phyloP scores from a whole-genome alignment of 1,140 invertebrate species.

The Pseudomyrmex dendroicus region DNA sequence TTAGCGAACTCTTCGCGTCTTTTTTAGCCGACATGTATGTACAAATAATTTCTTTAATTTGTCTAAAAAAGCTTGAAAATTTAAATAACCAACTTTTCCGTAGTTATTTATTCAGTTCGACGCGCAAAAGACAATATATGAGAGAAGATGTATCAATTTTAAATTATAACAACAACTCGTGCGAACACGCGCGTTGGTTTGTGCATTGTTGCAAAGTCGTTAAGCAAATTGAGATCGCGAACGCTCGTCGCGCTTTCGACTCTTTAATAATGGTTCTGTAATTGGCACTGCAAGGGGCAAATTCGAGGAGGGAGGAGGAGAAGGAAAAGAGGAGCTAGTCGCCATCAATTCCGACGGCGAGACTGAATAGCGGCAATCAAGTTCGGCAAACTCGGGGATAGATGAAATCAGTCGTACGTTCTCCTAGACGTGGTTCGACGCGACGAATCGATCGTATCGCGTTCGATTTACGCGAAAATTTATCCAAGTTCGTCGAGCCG shows the following conservation, averaged over 20 bases:
- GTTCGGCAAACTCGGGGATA: slow-evolving; percentile 42
- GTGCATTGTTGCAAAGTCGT: slow-evolving; percentile 16
- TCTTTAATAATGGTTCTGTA: slow-evolving; percentile 35
- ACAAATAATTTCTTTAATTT: background rate
- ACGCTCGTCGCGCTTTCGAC: background rate
- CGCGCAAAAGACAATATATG: background rate
- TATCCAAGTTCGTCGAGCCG: slow-evolving; percentile 8
- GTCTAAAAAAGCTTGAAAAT: background rate
- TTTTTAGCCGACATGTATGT: background rate
- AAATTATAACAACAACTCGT: background rate
- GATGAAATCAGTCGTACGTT: slow-evolving; percentile 50
- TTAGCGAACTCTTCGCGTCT: background rate
- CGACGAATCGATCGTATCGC: slow-evolving; percentile 18
- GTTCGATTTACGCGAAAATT: slow-evolving; percentile 37
- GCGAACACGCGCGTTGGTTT: background rate
- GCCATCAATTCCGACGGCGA: slow-evolving; percentile 27
- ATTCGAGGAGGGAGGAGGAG: background rate
- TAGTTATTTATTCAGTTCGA: background rate
- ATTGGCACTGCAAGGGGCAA: slow-evolving; percentile 50
- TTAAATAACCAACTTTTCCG: background rate
- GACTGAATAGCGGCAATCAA: slow-evolving; percentile 52
- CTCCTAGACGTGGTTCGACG: slow-evolving; percentile 15
- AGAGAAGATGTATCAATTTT: too few relatives aligned
- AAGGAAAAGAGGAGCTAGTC: background rate
- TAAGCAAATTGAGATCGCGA: slow-evolving; percentile 39